Conservation (phyloP, 2,113 vertebrate genomes). For the Syrmaticus mikado region DNA sequence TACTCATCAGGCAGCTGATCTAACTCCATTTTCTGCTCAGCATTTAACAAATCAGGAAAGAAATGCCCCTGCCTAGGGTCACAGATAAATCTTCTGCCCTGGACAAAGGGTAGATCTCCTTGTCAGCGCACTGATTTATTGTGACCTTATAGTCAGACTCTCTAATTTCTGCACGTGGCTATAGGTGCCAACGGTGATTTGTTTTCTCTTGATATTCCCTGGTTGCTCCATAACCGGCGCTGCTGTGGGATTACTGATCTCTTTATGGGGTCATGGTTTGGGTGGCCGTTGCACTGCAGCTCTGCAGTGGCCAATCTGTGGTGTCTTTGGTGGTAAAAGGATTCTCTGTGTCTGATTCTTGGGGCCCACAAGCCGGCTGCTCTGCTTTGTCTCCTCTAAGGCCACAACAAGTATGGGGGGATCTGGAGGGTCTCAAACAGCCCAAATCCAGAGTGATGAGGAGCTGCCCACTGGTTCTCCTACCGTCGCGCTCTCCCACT, state of each 20-base stretch:
- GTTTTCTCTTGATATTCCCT: neutral
- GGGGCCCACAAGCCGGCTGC: fast-evolving
- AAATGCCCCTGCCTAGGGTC: slow-evolving; percentile 64
- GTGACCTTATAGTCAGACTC: slow-evolving; percentile 71
- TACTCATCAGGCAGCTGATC: slow-evolving; percentile 18
- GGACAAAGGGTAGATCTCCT: slow-evolving; percentile 70
- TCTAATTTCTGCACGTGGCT: slow-evolving; percentile 64
- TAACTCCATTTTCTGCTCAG: slow-evolving; percentile 41
- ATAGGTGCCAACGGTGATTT: slow-evolving; percentile 38
- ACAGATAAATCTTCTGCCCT: slow-evolving; percentile 70
- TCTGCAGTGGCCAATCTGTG: neutral
- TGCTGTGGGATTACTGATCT: neutral
- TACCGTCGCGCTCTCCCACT: neutral
- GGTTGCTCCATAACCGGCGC: neutral
- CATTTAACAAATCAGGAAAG: slow-evolving; percentile 65
- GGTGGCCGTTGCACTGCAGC: neutral
- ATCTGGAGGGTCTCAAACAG: neutral
- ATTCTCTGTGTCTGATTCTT: neutral
- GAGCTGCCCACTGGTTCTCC: neutral
- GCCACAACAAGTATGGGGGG: neutral
- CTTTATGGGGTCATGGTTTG: neutral
- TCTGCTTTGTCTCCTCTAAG: neutral
- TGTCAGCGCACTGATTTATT: slow-evolving; percentile 72
- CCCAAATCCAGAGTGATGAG: neutral
- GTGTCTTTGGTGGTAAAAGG: neutral